These are phyloP conservation scores for Trachymyrmex cornetzi DNA, from an alignment of 1,140 invertebrate species.

Conservation along the genomic window DNA sequence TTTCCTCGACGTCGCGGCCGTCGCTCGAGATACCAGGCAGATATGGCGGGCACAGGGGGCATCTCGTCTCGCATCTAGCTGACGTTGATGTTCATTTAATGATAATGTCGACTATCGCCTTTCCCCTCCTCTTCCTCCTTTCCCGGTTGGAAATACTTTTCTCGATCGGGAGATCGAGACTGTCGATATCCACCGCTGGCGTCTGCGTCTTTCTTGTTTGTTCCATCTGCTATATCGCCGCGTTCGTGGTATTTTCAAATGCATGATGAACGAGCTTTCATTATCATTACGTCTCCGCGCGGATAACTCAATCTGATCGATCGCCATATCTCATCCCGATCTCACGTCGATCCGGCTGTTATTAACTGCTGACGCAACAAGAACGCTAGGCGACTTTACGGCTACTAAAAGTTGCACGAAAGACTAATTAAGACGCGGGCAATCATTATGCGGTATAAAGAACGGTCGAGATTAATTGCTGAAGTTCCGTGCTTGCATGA, in stretches of 20 bases:
- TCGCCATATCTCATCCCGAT: slow-evolving; percentile 25
- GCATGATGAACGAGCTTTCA: slow-evolving; percentile 47
- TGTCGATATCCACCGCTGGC: slow-evolving; percentile 16
- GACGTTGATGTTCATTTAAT: slow-evolving; percentile 63
- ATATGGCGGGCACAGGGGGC: background rate
- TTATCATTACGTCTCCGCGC: slow-evolving; percentile 50
- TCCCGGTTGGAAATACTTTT: slow-evolving; percentile 26
- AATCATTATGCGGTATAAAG: slow-evolving; percentile 61
- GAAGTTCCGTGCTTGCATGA: slow-evolving; percentile 50
- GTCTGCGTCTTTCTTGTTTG: slow-evolving; percentile 25
- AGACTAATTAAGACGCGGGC: slow-evolving; percentile 64
- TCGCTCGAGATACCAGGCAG: slow-evolving; percentile 44
- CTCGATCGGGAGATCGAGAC: slow-evolving; percentile 35
- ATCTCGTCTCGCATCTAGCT: slow-evolving; percentile 6
- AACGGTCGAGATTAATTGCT: slow-evolving; percentile 63
- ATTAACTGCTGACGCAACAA: slow-evolving; percentile 58
- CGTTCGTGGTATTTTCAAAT: slow-evolving; percentile 4
- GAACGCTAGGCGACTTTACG: slow-evolving; percentile 49
- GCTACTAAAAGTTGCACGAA: slow-evolving; percentile 58
- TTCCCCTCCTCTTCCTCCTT: background rate
- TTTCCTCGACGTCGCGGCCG: slow-evolving; percentile 27
- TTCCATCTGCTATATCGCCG: background rate
- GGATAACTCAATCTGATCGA: slow-evolving; percentile 48
- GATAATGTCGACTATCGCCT: slow-evolving; percentile 58
- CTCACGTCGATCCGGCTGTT: slow-evolving; percentile 34